These are phyloP conservation scores for Gastrophryne carolinensis DNA, from an alignment of 2,797 vertebrate genomes.

Conservation along the genomic window DNA sequence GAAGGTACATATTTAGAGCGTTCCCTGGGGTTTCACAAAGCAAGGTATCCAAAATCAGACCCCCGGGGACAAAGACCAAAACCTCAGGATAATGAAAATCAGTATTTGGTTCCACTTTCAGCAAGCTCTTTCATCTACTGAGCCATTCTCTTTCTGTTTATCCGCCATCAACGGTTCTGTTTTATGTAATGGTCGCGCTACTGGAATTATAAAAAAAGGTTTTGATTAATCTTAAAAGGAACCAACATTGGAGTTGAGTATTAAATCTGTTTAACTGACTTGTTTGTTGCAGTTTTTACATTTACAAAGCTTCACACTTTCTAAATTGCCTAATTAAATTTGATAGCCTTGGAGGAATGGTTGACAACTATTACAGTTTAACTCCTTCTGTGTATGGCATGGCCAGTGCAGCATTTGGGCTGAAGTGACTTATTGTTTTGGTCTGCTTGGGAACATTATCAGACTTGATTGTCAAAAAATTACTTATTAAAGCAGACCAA, in stretches of 20 bases:
- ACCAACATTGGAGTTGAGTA: background rate
- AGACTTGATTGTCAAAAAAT: too few relatives aligned
- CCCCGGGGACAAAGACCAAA: too few relatives aligned
- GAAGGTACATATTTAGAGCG: too few relatives aligned
- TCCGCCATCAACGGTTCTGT: background rate
- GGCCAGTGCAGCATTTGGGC: too few relatives aligned
- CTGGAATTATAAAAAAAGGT: background rate
- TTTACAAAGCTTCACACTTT: background rate
- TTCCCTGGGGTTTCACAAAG: too few relatives aligned
- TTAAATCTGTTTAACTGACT: constrained; percentile 31
- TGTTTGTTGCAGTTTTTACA: constrained; percentile 13
- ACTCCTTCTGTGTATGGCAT: background rate
- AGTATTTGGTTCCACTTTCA: too few relatives aligned
- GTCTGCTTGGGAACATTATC: too few relatives aligned
- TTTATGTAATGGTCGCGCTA: background rate
- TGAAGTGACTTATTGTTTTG: too few relatives aligned
- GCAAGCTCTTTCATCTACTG: background rate
- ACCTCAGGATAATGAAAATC: too few relatives aligned
- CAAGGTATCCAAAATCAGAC: too few relatives aligned
- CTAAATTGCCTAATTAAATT: constrained; percentile 13
- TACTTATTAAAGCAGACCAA: too few relatives aligned
- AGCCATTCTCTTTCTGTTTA: background rate
- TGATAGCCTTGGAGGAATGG: background rate
- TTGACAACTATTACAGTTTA: constrained; percentile 16
- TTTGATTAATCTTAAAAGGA: background rate